Base-by-base conservation (phyloP, 2,888 invertebrate species). In the Cotesia congregata region DNA sequence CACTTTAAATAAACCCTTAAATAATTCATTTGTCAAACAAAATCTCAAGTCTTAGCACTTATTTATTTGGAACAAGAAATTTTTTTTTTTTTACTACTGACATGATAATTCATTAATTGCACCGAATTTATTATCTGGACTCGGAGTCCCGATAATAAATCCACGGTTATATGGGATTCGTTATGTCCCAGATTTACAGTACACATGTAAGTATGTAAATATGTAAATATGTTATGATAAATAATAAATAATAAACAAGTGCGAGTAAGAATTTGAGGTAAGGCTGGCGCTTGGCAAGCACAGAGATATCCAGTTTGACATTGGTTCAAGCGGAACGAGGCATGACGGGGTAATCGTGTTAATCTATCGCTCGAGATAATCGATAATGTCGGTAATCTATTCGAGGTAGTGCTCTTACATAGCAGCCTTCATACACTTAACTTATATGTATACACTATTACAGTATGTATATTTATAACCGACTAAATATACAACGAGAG, bases 331-430 rank as follows among this genome's bases (percentile, higher is more conserved):
- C 86, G 87, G 86, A 87, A 87, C 79, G 80, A 81, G 80, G 80
- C 78, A 78, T 41, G 40, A 79, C 78, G 80, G 77, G 84, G 85
- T 87, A 87, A 88, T 88, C 88, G 86, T 84, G 87, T 86, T 88
- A 88, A 88, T 88, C 88, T 86, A 88, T 88, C 87, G 86, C 81
- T 80, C 81, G 84, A 86, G 88, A 87, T 88, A 88, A 88, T 88
- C 87, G 88, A 87, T 88, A 88, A 86, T 86, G 87, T 87, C 87
- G 84, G 86, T 86, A 84, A 88, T 88, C 84, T 85, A 85, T 86
- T 86, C 85, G 83, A 85, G 85, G 84, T 85, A 85, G 85, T 81
- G 38, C 65, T 65, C 7, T 1, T 38, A 77, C 3, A 30, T 30
- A 30, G 82, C 81, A 70, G 71, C 73, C 73, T 75, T 41, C 20